A percentile compares a stretch with the other conserved stretches of the same genome.
Conservation (phyloP, 1,140 invertebrate species). For the Drosophila asahinai region DNA sequence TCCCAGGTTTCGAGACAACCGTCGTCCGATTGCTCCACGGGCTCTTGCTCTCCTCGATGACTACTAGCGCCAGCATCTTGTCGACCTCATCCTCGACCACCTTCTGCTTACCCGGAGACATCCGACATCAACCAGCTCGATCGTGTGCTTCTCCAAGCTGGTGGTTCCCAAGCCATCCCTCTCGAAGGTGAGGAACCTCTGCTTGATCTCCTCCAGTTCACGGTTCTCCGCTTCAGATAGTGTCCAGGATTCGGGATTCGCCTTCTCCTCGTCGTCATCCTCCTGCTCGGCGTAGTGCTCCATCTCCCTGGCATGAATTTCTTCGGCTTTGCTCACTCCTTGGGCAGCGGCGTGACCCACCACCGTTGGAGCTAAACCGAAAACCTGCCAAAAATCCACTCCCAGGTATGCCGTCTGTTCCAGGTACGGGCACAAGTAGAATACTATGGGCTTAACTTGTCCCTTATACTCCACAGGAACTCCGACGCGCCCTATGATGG, state of each 20-base stretch:
- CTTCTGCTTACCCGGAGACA: no score
- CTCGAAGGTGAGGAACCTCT: no score
- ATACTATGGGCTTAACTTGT: neutral
- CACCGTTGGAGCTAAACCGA: neutral
- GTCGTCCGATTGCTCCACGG: no score
- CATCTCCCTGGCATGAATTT: neutral
- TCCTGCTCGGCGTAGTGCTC: neutral
- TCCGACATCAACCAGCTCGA: neutral
- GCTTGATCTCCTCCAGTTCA: no score
- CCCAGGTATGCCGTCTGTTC: neutral
- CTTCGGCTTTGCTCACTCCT: neutral
- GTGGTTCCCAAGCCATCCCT: neutral
- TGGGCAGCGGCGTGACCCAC: no score
- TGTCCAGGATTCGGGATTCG: no score
- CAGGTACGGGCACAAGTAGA: neutral
- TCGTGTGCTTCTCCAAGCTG: neutral
- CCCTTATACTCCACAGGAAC: neutral
- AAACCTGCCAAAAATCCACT: neutral
- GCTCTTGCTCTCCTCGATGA: constrained; percentile 1
- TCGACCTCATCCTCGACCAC: neutral
- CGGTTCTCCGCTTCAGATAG: no score
- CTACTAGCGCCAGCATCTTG: neutral
- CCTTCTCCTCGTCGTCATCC: neutral
- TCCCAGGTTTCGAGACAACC: no score
- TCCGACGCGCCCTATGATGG: neutral